Base-by-base conservation (phyloP, 2,797 vertebrate species). In the Tapirus indicus region DNA sequence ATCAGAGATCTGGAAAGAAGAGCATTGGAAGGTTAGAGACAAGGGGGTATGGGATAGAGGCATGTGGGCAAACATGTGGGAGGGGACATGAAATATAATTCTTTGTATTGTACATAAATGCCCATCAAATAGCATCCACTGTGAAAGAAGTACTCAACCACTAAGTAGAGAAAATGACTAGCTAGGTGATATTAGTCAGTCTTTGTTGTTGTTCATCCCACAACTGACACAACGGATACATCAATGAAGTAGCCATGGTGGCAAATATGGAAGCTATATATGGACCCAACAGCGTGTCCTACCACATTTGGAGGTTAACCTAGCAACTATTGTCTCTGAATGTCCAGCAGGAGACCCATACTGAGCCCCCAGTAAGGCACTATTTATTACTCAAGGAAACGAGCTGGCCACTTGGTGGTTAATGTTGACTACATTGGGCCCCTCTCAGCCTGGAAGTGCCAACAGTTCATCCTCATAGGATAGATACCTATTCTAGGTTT, bases 101-200 rank as follows among this genome's bases (percentile, higher is more conserved):
- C 18, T 83, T 56, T 58, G 23, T 72, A n/a, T 44, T 69, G 52
- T 47, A 38, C 16, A 60, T 69, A 68, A 87, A 84, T 41, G 6
- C 5, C 83, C 72, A 91, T 69, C 6, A 93, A 62, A 86, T 32
- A 79, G 68, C 29, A 41, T 32, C 13, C 66, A 17, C 41, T 25
- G 41, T 74, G 58, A 87, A 84, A 56, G 56, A 91, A 96, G n/a
- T 38, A 75, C 60, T 88, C 20, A 71, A 71, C 32, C 86, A 32
- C 54, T 56, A 89, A 71, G 38, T 38, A 86, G 64, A 77, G 18
- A 95, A 79, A 95, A 49, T 38, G 29, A 79, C 74, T 92, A 93
- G 56, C 64, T 58, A n/a, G 12, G 23, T 89, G 16, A 60, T 41
- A 44, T 44, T 38, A 79, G 41, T 6, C 49, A 72, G 25, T 68